phyloP scores from a whole-genome alignment of 2,888 invertebrate species.

The Pachycephus smyrnensis region DNA sequence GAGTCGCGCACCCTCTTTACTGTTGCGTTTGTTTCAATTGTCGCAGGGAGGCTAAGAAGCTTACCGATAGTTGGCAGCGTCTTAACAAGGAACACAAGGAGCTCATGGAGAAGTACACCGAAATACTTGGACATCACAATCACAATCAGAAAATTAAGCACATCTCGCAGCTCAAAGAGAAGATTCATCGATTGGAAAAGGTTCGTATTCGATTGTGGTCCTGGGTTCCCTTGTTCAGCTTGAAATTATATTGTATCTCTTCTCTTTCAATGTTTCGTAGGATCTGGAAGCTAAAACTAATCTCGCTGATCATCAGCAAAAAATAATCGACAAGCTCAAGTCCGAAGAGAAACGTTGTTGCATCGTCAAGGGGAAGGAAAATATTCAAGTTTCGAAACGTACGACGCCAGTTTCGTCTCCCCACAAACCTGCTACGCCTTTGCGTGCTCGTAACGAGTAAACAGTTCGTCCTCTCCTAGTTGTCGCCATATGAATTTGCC shows the following conservation, averaged over 20 bases:
- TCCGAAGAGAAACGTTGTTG: constrained; percentile 54
- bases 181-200: constrained; percentile 66
- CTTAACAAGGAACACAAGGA: constrained; percentile 68
- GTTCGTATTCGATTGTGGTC: constrained; percentile 55
- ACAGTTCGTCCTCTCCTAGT: too few species aligned
- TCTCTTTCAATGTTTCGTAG: constrained; percentile 37
- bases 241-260: not conserved
- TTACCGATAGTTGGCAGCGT: constrained; percentile 59
- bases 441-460: constrained; percentile 66
- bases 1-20: not conserved
- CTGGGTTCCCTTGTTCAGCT: constrained; percentile 23
- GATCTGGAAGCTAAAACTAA: constrained; percentile 46
- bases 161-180: constrained; percentile 67
- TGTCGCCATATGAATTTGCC: too few species aligned
- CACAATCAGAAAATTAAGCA: constrained; percentile 76
- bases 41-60: constrained; percentile 45
- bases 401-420: constrained; percentile 52
- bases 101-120: constrained; percentile 71
- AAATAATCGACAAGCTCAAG: constrained; percentile 66
- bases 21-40: not conserved
- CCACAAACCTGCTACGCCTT: constrained; percentile 64
- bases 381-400: constrained; percentile 59
- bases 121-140: constrained; percentile 75
- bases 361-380: constrained; percentile 67
- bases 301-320: constrained; percentile 56